Base-by-base conservation (phyloP, 2,113 vertebrate genomes). In the Pedionomus torquatus region DNA sequence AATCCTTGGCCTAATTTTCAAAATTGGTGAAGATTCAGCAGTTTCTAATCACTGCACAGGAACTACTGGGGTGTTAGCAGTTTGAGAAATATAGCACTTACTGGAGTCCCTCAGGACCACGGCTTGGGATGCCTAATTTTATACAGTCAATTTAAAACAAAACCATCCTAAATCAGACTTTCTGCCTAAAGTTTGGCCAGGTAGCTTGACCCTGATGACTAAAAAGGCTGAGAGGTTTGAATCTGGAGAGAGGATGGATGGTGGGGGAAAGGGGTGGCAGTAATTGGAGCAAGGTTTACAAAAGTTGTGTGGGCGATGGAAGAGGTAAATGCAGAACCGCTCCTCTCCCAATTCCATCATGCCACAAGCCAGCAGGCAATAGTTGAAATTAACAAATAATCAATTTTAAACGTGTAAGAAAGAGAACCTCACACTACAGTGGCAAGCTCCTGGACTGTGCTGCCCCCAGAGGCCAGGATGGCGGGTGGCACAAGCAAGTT, bases 21-120 rank as follows among this genome's bases (percentile, higher is more conserved):
- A 95, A 97, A 96, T 66, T 83, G 68, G 88, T 94, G 64, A 95
- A 86, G 89, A 80, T 75, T 91, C 95, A 95, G 90, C 77, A 95
- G 83, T 92, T 90, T 83, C 94, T 86, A 86, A 81, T 92, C 83
- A 60, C 15, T 75, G 64, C 81, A 66, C 37, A 60, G 91, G 84
- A 96, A 77, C 74, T 93, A 83, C 61, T 31, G 21, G 88, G 55
- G 46, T 57, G 41, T 83, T 61, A 61, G 91, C 46, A 90, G 60
- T 84, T 72, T 84, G 88, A 70, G 57, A 96, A 96, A 68, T 74
- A 91, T 78, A 55, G 33, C 81, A 37, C 66, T 76, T 83, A 57
- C 5, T 30, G 7, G 11, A 87, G 63, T 88, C 91, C 54, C 92
- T 71, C 49, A 23, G 79, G 70, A 87, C 13, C 19, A 41, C 4